Conservation (phyloP, 2,113 vertebrate genomes). For the Herpailurus yagouaroundi region DNA sequence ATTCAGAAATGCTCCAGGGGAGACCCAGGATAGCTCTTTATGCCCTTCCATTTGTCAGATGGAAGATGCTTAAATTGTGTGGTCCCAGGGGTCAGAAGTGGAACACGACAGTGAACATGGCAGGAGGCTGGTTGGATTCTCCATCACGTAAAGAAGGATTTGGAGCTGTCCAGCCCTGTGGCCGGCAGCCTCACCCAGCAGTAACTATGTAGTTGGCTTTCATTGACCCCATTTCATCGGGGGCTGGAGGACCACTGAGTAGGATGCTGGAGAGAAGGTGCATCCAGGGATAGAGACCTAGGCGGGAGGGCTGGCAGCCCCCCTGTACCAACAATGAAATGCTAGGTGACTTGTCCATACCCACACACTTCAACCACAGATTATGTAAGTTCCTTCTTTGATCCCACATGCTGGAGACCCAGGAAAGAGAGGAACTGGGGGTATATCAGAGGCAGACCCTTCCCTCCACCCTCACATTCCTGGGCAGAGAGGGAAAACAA, state of each 20-base stretch:
- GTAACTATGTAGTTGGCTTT: neutral
- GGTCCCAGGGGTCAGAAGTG: neutral
- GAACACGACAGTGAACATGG: neutral
- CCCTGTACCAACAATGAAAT: too few species aligned
- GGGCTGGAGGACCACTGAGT: too few species aligned
- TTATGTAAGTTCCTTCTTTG: neutral
- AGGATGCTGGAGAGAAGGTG: neutral
- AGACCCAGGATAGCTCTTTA: too few species aligned
- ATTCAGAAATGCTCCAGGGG: neutral
- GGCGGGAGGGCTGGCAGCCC: neutral
- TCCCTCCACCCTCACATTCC: neutral
- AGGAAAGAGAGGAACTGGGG: neutral
- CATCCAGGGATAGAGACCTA: fast-evolving
- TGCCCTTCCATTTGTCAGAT: neutral
- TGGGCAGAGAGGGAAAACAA: neutral
- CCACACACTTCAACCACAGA: too few species aligned
- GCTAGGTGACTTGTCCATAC: neutral
- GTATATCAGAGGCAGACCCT: neutral
- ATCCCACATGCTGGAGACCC: neutral
- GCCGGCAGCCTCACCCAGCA: neutral
- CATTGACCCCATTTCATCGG: neutral
- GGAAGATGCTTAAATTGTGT: neutral
- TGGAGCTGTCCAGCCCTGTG: neutral
- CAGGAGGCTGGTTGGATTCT: neutral
- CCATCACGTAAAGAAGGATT: neutral